Conservation (phyloP, 2,113 vertebrate genomes). For the Kryptolebias marmoratus region DNA sequence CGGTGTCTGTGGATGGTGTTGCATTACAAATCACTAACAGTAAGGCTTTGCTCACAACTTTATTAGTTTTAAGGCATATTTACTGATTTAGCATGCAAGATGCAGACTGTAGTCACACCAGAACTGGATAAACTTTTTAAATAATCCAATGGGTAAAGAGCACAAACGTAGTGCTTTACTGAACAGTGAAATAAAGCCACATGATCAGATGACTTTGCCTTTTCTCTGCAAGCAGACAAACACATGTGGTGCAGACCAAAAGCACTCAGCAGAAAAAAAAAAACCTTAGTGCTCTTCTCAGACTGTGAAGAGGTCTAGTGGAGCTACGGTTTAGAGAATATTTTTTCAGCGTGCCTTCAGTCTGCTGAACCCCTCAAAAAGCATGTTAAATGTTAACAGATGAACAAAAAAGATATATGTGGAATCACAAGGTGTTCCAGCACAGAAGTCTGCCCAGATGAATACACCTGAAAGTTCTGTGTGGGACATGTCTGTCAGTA, state of each 20-base stretch:
- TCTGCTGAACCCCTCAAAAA: constrained; percentile 7
- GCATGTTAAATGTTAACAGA: constrained; percentile 36
- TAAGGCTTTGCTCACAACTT: neutral
- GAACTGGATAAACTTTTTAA: constrained; percentile 29
- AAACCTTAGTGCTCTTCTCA: constrained; percentile 18
- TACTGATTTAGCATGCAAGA: constrained; percentile 20
- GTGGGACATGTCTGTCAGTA: neutral
- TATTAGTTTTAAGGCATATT: constrained; percentile 3
- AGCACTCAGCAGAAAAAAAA: constrained; percentile 4
- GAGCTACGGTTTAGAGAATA: neutral
- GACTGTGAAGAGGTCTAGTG: constrained; percentile 19
- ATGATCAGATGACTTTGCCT: constrained; percentile 28
- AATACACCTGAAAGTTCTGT: neutral
- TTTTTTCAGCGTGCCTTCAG: constrained; percentile 21
- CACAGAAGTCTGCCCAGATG: neutral
- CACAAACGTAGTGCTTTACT: constrained; percentile 31
- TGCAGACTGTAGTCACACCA: constrained; percentile 2
- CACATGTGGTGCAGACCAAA: constrained; percentile 24
- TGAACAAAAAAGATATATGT: neutral
- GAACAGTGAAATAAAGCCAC: constrained; percentile 48
- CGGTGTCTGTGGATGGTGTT: neutral
- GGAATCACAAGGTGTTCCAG: constrained; percentile 5
- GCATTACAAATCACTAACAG: constrained; percentile 4
- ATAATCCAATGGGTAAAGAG: constrained; percentile 24
- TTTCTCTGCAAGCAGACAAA: constrained; percentile 28